Evolutionary conservation across 2,888 invertebrate genomes (phyloP).

Genomic region (Eurytoma californica): DNA sequence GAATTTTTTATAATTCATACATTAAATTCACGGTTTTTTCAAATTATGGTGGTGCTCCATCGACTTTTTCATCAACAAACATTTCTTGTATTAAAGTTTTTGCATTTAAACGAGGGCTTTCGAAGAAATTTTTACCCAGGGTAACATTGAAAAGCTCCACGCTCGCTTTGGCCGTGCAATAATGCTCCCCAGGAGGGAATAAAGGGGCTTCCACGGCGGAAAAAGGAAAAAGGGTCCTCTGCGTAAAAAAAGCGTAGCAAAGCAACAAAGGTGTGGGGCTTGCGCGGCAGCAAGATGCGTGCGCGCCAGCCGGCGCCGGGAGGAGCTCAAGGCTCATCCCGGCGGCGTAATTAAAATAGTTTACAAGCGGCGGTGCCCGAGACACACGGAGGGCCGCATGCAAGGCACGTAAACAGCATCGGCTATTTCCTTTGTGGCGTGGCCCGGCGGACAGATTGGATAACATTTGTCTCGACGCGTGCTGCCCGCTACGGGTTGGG

Average conservation of each 20-base stretch:
- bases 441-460: slow-evolving; percentile 64
- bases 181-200: no score
- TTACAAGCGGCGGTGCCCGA: slow-evolving; percentile 34
- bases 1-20: background rate
- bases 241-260: background rate
- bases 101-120: no score
- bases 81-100: background rate
- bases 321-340: background rate
- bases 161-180: no score
- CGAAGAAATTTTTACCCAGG: no score
- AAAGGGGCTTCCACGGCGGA: no score
- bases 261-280: background rate
- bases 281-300: background rate
- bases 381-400: slow-evolving; percentile 53
- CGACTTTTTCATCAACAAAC: no score
- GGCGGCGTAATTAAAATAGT: slow-evolving; percentile 59
- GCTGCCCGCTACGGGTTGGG: background rate
- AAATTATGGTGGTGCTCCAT: no score
- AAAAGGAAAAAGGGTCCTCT: no score
- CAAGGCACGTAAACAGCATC: slow-evolving; percentile 64
- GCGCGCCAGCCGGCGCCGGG: background rate
- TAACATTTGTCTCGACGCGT: slow-evolving; percentile 63
- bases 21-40: no score
- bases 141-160: no score
- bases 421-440: slow-evolving; percentile 64